Base-by-base conservation (phyloP, 2,888 invertebrate genomes). In the Lottia scabra region DNA sequence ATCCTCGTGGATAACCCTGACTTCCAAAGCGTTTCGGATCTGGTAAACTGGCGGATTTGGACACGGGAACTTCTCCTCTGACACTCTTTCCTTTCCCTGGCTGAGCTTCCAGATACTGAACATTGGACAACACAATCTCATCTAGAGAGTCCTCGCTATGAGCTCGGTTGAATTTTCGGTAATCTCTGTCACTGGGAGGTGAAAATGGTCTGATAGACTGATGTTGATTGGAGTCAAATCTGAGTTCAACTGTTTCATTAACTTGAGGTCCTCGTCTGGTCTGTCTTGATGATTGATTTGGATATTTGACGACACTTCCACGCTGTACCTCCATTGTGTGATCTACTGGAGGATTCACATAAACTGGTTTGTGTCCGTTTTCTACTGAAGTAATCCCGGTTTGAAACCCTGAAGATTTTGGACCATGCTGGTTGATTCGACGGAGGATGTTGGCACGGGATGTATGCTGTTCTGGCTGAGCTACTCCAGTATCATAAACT, bases 101-200 rank as follows among this genome's bases (percentile, higher is more conserved):
- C 72, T 84, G 84, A 76, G 80, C 81, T 69, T 86, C 84, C n/a
- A 86, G 74, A 71, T 85, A 86, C 68, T 84, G 85, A 65, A 84
- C 85, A 65, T 86, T 86, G 13, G 85, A 85, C 71, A 85, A 84
- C 19, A 86, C 81, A 3, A 86, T 72, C 30, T 86, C 86, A 68
- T 86, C 86, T n/a, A 86, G 68, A 0, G 86, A 85, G 74, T 86
- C 86, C 13, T 83, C 83, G 70, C 83, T 83, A 66, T 83, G 79
- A 10, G 79, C 80, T 38, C 79, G 43, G 67, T 30, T 38, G 13
- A 43, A 67, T 38, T n/a, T 23, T 72, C 68, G 15, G 5, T n/a
- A 23, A 66, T 63, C 23, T 68, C 48, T 66, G 68, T 67, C 15
- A 69, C 71, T 15, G 5, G 64, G 48, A 72, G 74, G 56, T 16